phyloP scores from a whole-genome alignment of 2,888 invertebrate genomes.

The Erynnis tages region DNA sequence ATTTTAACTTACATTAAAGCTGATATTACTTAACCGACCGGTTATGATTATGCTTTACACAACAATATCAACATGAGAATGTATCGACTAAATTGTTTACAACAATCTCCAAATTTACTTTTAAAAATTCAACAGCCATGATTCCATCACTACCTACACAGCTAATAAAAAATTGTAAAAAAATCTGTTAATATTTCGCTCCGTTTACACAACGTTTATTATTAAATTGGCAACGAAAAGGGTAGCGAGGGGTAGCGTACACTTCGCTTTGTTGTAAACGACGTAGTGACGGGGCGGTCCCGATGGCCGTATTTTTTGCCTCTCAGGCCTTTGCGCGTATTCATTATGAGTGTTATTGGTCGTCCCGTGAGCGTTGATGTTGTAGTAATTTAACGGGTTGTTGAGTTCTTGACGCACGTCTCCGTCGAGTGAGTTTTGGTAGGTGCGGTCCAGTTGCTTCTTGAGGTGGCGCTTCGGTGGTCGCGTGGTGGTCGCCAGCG shows the following conservation, averaged over 20 bases:
- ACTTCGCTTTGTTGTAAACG: slow-evolving; percentile 44
- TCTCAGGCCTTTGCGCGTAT: slow-evolving; percentile 65
- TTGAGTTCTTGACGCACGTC: slow-evolving; percentile 64
- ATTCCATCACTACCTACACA: slow-evolving; percentile 67
- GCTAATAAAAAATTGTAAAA: slow-evolving; percentile 37
- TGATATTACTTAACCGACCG: slow-evolving; percentile 44
- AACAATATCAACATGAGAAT: slow-evolving; percentile 61
- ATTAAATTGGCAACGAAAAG: slow-evolving; percentile 30
- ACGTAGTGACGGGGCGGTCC: slow-evolving; percentile 63
- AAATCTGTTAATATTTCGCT: slow-evolving; percentile 32
- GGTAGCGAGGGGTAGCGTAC: slow-evolving; percentile 20
- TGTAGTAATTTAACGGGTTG: slow-evolving; percentile 66
- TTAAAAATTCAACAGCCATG: slow-evolving; percentile 77
- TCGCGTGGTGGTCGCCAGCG: slow-evolving; percentile 54
- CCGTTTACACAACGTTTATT: slow-evolving; percentile 40
- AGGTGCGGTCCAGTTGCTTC: slow-evolving; percentile 60
- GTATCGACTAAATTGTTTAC: slow-evolving; percentile 51
- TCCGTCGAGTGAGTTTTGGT: slow-evolving; percentile 64
- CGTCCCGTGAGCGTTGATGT: slow-evolving; percentile 51
- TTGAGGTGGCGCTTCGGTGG: slow-evolving; percentile 66
- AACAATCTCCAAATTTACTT: slow-evolving; percentile 66
- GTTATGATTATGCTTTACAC: slow-evolving; percentile 39
- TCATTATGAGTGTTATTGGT: slow-evolving; percentile 62
- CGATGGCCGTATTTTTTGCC: slow-evolving; percentile 72
- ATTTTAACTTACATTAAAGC: slow-evolving; percentile 50